Percentiles rank a stretch among this genome's conserved stretches.
phyloP scores from a whole-genome alignment of 1,140 invertebrate species.

The Drosophila tristis region DNA sequence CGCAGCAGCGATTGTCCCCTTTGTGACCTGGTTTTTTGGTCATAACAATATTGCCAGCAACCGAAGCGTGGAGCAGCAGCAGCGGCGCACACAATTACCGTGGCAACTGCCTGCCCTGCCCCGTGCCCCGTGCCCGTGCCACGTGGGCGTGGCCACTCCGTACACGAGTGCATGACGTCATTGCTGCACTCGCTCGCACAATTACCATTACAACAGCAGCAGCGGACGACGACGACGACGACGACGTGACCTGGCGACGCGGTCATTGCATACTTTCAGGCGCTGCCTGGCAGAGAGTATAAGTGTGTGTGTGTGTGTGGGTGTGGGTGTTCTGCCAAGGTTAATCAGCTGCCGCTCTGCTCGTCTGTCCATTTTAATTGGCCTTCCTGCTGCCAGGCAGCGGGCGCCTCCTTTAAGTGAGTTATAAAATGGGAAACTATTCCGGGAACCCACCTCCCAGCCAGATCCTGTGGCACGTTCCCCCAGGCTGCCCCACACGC shows the following conservation, averaged over 20 bases:
- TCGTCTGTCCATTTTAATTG: constrained; percentile 76
- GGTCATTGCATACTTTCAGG: constrained; percentile 65
- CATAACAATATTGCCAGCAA: constrained; percentile 81
- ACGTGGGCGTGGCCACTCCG: constrained; percentile 57
- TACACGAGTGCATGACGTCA: constrained; percentile 64
- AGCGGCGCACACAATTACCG: constrained; percentile 79
- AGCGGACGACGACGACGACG: constrained; percentile 30
- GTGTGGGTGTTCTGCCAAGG: constrained; percentile 49
- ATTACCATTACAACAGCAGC: constrained; percentile 68
- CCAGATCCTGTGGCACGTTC: background rate
- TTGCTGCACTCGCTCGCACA: constrained; percentile 76
- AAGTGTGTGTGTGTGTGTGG: background rate
- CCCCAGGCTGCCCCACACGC: background rate
- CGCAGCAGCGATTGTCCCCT: constrained; percentile 45
- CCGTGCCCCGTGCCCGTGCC: constrained; percentile 24
- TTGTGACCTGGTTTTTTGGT: constrained; percentile 82
- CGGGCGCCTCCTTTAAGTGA: constrained; percentile 65
- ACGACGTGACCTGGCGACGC: constrained; percentile 67
- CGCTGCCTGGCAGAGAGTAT: constrained; percentile 35
- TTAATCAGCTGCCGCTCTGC: constrained; percentile 72
- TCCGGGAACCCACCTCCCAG: constrained; percentile 34
- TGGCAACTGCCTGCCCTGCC: constrained; percentile 48
- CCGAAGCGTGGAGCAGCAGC: constrained; percentile 74
- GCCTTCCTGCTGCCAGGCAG: constrained; percentile 50
- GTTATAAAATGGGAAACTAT: constrained; percentile 80